Evolutionary conservation across 2,888 invertebrate species (phyloP).

Genomic region (Rhingia rostrata): DNA sequence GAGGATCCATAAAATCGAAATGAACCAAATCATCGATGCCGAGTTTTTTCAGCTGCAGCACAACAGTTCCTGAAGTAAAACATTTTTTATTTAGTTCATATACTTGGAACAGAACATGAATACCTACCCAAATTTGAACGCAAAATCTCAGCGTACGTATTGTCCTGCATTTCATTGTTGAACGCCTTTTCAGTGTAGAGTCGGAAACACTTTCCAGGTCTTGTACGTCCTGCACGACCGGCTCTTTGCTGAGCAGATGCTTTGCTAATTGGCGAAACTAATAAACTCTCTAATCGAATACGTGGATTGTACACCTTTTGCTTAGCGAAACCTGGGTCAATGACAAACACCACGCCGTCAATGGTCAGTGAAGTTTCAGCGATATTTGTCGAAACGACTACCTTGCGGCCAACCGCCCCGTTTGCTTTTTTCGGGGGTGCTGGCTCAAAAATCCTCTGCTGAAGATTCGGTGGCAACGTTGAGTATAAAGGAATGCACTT

Average conservation of each 20-base stretch:
- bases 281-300: conserved; percentile 95
- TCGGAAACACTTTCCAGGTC: conserved; percentile 98
- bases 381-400: conserved; percentile 99
- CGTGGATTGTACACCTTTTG: conserved; percentile 92
- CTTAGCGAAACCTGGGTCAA: conserved; percentile 99
- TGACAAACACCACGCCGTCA: conserved; percentile 99
- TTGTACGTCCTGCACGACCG: conserved; percentile 98
- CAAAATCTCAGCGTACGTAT: conserved; percentile 98
- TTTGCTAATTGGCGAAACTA: conserved; percentile 99
- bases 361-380: conserved; percentile 99
- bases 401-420: conserved; percentile 94
- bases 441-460: conserved; percentile 98
- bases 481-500: conserved; percentile 99
- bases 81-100: neutral
- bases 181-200: conserved; percentile 97
- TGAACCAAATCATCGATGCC: conserved; percentile 99
- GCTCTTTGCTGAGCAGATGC: conserved; percentile 99
- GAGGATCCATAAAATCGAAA: conserved; percentile 99
- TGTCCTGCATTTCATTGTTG: conserved; percentile 99
- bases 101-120: neutral
- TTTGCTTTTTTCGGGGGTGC: conserved; percentile 95
- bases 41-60: conserved; percentile 98
- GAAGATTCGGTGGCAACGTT: conserved; percentile 97
- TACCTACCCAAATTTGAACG: conserved; percentile 84
- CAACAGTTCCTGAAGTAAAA: conserved; percentile 90